A percentile compares a stretch with the other conserved stretches of the same genome.
phyloP scores from a whole-genome alignment of 2,888 invertebrate species.

The Leucophora obtusa region DNA sequence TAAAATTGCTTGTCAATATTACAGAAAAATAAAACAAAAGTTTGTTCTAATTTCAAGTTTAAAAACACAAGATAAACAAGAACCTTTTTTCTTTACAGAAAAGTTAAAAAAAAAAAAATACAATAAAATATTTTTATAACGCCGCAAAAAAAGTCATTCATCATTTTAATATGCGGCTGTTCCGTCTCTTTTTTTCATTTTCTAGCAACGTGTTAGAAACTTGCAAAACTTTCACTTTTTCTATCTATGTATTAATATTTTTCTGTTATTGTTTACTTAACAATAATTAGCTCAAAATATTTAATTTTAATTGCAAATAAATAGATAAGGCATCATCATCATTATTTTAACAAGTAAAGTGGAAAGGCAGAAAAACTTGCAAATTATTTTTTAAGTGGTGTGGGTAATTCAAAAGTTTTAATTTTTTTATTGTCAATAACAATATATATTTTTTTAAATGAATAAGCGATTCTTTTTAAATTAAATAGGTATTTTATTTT shows the following conservation, averaged over 20 bases:
- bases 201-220: not conserved
- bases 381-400: no score
- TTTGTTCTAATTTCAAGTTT: conserved; percentile 37
- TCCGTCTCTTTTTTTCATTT: not conserved
- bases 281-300: not conserved
- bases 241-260: no score
- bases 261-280: not conserved
- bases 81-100: conserved; percentile 24
- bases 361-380: no score
- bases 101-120: conserved; percentile 7
- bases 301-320: not conserved
- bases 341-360: not conserved
- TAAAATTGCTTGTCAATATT: conserved; percentile 10
- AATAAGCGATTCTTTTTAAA: no score
- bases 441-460: no score
- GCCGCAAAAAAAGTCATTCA: conserved; percentile 42
- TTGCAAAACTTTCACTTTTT: not conserved
- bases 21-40: conserved; percentile 8
- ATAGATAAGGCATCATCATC: not conserved
- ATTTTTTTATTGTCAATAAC: no score
- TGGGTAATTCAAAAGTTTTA: no score
- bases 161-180: conserved; percentile 40
- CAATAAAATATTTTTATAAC: conserved; percentile 17
- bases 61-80: conserved; percentile 39
- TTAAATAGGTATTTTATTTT: no score